Conservation (phyloP, 1,140 invertebrate genomes). For the Pseudomyrmex gracilis region DNA sequence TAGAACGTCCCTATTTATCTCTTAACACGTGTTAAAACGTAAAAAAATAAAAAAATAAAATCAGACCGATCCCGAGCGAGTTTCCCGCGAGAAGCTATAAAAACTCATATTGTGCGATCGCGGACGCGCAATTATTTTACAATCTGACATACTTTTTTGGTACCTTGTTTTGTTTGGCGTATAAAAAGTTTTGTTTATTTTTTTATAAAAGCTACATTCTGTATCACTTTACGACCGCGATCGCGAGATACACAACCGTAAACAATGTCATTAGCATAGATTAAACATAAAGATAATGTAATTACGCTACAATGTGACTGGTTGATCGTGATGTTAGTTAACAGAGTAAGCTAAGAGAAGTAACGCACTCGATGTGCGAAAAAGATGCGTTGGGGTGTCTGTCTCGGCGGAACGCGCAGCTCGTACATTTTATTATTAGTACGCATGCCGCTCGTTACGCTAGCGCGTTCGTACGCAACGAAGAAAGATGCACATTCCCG, state of each 20-base stretch:
- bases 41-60: not conserved
- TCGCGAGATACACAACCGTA: constrained; percentile 11
- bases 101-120: not conserved
- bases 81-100: not conserved
- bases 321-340: constrained; percentile 3
- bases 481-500: constrained; percentile 36
- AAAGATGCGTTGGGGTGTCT: constrained; percentile 1
- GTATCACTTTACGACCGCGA: constrained; percentile 21
- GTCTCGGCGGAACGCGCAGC: constrained; percentile 12
- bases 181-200: constrained; percentile 5
- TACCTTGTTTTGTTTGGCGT: not conserved
- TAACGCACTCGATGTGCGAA: not conserved
- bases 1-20: constrained; percentile 17
- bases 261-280: constrained; percentile 56
- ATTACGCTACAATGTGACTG: constrained; percentile 53
- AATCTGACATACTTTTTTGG: not conserved
- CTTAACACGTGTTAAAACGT: too few relatives aligned
- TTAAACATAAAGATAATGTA: constrained; percentile 48
- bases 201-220: constrained; percentile 14
- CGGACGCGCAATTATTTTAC: not conserved
- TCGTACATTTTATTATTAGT: constrained; percentile 60
- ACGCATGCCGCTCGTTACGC: constrained; percentile 57
- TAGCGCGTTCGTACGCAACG: constrained; percentile 19
- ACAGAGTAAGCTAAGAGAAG: not conserved
- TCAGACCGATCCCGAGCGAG: too few relatives aligned